Percentiles rank a stretch among this genome's conserved stretches.
Conservation (phyloP, 2,113 vertebrate species). For the Telmatochromis bifrenatus region DNA sequence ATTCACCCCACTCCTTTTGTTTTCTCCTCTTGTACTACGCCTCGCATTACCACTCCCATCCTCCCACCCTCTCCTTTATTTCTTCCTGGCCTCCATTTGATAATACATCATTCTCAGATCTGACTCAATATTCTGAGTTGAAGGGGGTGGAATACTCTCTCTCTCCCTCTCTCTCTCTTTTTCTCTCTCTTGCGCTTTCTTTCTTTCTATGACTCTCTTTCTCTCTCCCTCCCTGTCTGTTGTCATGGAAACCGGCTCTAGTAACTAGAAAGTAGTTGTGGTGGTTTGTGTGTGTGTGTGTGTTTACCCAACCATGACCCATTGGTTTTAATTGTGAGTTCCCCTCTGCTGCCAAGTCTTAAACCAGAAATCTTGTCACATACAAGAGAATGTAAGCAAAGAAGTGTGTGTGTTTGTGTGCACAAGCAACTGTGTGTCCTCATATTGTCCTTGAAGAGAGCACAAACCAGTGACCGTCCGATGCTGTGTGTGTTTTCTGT, state of each 20-base stretch:
- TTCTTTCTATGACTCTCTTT: neutral
- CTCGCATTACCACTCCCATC: neutral
- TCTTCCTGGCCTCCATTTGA: conserved; percentile 1
- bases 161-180: neutral
- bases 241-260: conserved; percentile 72
- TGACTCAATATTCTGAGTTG: conserved; percentile 33
- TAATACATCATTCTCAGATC: conserved; percentile 28
- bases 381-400: neutral
- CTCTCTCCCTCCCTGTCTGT: conserved; percentile 56
- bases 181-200: neutral
- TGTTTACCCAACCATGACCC: conserved; percentile 40
- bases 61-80: conserved; percentile 1
- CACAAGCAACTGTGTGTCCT: neutral
- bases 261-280: conserved; percentile 60
- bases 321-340: conserved; percentile 34
- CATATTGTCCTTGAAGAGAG: conserved; percentile 19
- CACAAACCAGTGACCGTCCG: neutral
- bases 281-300: neutral
- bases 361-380: neutral
- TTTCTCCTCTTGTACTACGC: neutral
- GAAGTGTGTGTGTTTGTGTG: neutral
- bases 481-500: neutral
- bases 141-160: neutral
- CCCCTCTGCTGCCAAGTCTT: conserved; percentile 1
- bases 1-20: conserved; percentile 15